A percentile compares a stretch with the other conserved stretches of the same genome.
phyloP scores from a whole-genome alignment of 2,113 vertebrate genomes.

The Carassius auratus region DNA sequence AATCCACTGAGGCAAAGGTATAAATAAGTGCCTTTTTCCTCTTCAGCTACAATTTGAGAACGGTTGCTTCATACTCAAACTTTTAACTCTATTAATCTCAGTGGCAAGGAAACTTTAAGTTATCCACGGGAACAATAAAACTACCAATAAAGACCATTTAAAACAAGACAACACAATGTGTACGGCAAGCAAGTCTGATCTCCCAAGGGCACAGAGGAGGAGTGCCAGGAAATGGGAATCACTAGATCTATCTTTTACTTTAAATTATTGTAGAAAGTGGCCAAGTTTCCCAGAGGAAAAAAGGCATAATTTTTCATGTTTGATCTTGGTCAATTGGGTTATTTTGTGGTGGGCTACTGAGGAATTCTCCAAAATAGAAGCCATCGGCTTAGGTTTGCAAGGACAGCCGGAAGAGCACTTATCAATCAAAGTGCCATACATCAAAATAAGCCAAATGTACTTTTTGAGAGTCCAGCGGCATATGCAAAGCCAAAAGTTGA shows the following conservation, averaged over 20 bases:
- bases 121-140: too few species aligned
- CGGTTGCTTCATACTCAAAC: not conserved
- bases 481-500: conserved; percentile 22
- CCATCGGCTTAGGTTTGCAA: conserved; percentile 10
- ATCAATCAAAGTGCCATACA: conserved; percentile 11
- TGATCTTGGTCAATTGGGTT: conserved; percentile 40
- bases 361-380: not conserved
- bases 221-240: conserved; percentile 9
- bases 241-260: conserved; percentile 1
- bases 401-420: not conserved
- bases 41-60: not conserved
- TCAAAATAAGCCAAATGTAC: conserved; percentile 25
- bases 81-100: conserved; percentile 21
- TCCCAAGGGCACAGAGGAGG: not conserved
- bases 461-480: not conserved
- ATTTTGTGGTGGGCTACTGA: conserved; percentile 3
- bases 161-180: not conserved
- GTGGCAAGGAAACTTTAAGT: not conserved
- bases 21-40: not conserved
- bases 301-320: conserved; percentile 25
- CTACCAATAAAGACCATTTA: conserved; percentile 6
- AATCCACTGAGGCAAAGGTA: conserved; percentile 25
- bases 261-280: conserved; percentile 24
- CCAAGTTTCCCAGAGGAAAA: conserved; percentile 21
- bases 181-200: not conserved